phyloP scores from a whole-genome alignment of 2,797 vertebrate species.

The Coreius guichenoti region DNA sequence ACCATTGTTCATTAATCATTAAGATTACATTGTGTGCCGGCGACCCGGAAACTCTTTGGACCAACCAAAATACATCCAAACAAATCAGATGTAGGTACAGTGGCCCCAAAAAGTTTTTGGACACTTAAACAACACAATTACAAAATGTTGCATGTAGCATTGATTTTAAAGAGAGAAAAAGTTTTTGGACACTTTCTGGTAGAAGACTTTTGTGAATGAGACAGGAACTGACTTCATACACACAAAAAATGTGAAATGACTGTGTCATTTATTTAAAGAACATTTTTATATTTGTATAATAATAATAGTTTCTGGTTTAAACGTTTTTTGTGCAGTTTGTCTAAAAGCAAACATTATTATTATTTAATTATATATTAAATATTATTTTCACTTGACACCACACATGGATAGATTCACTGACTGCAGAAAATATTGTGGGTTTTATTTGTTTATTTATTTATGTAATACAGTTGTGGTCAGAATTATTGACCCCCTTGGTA shows the following conservation, averaged over 20 bases:
- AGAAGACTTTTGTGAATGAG: neutral
- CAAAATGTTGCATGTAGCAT: neutral
- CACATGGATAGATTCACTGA: neutral
- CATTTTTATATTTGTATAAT: neutral
- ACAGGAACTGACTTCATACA: neutral
- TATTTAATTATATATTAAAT: too few relatives aligned
- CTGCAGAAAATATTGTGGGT: neutral
- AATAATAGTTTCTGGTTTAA: neutral
- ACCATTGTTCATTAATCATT: conserved; percentile 4
- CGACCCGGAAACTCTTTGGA: neutral
- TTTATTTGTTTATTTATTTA: neutral
- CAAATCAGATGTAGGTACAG: neutral
- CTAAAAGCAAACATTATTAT: neutral
- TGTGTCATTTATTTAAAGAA: neutral
- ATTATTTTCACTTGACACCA: neutral
- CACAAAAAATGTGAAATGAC: neutral
- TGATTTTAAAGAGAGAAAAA: neutral
- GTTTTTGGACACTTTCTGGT: neutral
- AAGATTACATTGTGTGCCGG: conserved; percentile 13
- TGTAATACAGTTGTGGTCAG: too few relatives aligned
- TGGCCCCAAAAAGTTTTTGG: neutral
- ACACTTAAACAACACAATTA: neutral
- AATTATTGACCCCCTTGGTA: too few relatives aligned
- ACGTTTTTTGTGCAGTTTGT: neutral
- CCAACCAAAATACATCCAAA: conserved; percentile 12